phyloP scores from a whole-genome alignment of 2,113 vertebrate species.

The Eptesicus fuscus region DNA sequence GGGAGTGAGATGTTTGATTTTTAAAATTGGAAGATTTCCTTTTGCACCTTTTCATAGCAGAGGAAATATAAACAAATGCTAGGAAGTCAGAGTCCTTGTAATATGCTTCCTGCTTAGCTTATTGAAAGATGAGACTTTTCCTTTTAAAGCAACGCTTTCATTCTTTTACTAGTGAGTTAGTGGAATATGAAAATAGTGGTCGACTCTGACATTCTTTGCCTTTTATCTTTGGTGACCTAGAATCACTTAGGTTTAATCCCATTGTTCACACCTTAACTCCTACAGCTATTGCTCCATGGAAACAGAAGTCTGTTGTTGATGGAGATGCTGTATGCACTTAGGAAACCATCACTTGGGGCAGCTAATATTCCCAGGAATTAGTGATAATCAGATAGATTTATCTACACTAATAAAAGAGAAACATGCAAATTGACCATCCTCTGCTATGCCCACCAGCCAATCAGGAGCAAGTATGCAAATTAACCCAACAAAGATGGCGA shows the following conservation, averaged over 20 bases:
- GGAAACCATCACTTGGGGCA: neutral
- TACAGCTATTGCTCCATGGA: neutral
- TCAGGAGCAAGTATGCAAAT: no score
- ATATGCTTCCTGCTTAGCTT: neutral
- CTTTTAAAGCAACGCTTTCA: neutral
- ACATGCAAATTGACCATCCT: no score
- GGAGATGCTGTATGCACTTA: neutral
- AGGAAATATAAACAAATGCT: neutral
- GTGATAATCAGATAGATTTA: neutral
- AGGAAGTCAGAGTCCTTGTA: neutral
- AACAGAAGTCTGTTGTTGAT: neutral
- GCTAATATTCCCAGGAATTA: neutral
- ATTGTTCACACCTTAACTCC: neutral
- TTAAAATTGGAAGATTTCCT: slow-evolving; percentile 23
- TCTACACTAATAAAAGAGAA: no score
- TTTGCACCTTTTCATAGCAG: neutral
- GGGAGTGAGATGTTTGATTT: neutral
- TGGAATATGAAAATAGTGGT: neutral
- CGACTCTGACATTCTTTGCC: neutral
- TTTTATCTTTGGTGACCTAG: neutral
- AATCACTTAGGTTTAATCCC: neutral
- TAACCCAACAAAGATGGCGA: no score
- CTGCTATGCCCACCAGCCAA: no score
- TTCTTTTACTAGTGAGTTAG: neutral
- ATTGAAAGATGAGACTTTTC: neutral